A percentile compares a stretch with the other conserved stretches of the same genome.
Evolutionary conservation across 2,888 invertebrate species (phyloP).

Genomic region (Papilio gigon): DNA sequence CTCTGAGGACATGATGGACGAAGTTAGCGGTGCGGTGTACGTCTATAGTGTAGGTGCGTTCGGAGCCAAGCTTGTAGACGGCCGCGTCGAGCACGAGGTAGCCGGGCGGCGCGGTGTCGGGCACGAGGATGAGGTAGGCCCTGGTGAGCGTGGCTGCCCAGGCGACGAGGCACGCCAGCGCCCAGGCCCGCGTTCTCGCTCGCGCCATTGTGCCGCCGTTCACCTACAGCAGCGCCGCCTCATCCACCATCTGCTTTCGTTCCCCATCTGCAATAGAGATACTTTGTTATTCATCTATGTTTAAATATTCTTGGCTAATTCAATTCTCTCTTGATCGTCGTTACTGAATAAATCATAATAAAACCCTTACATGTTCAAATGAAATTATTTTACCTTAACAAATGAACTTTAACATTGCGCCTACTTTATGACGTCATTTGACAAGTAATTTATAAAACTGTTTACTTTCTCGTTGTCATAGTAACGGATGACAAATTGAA

Average conservation of each 20-base stretch:
- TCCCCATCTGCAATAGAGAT: slow-evolving; percentile 66
- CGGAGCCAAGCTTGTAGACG: slow-evolving; percentile 90
- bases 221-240: slow-evolving; percentile 76
- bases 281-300: not conserved
- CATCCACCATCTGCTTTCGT: slow-evolving; percentile 59
- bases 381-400: too few relatives aligned
- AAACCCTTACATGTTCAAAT: too few relatives aligned
- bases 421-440: slow-evolving; percentile 16
- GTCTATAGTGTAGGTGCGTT: slow-evolving; percentile 90
- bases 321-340: not conserved
- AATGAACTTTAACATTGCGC: not conserved
- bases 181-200: slow-evolving; percentile 61
- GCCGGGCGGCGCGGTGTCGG: slow-evolving; percentile 84
- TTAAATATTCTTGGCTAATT: not conserved
- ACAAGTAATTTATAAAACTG: slow-evolving; percentile 24
- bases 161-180: slow-evolving; percentile 60
- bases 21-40: slow-evolving; percentile 91
- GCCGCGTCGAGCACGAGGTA: slow-evolving; percentile 89
- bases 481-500: slow-evolving; percentile 26
- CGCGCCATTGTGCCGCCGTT: slow-evolving; percentile 59
- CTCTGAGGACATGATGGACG: slow-evolving; percentile 89
- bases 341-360: too few relatives aligned
- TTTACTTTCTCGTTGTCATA: slow-evolving; percentile 26
- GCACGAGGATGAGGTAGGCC: slow-evolving; percentile 83
- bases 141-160: slow-evolving; percentile 62